Percentiles rank a stretch among this genome's conserved stretches.
phyloP scores from a whole-genome alignment of 2,797 vertebrate genomes.

The Orestias chungarensis region DNA sequence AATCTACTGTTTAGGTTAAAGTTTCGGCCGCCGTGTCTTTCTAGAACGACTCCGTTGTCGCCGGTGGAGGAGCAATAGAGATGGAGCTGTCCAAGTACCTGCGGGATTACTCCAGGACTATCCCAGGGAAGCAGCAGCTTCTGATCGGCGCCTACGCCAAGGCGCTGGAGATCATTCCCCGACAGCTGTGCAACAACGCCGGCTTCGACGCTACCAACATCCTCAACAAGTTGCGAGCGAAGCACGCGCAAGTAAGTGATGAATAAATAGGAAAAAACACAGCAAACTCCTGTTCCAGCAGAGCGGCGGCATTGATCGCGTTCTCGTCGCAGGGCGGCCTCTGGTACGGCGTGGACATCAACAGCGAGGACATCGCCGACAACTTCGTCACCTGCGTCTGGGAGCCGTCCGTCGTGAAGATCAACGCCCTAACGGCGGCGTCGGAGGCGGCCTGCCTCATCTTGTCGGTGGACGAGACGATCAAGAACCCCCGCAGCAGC shows the following conservation, averaged over 20 bases:
- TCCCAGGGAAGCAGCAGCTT: conserved; percentile 97
- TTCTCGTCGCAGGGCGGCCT: conserved; percentile 82
- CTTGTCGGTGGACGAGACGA: conserved; percentile 95
- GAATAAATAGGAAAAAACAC: too few relatives aligned
- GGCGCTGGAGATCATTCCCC: conserved; percentile 94
- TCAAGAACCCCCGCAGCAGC: conserved; percentile 92
- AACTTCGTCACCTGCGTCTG: conserved; percentile 92
- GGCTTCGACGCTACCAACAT: conserved; percentile 99
- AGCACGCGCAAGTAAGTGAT: conserved; percentile 97
- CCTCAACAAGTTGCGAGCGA: conserved; percentile 95
- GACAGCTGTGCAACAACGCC: conserved; percentile 97
- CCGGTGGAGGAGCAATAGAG: conserved; percentile 95
- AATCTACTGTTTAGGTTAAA: background rate
- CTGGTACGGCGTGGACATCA: conserved; percentile 96
- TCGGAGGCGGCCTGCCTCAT: conserved; percentile 96
- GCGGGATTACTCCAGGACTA: conserved; percentile 94
- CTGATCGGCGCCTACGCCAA: conserved; percentile 96
- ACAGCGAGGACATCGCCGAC: conserved; percentile 94
- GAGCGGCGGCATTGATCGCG: background rate
- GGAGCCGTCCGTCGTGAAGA: conserved; percentile 93
- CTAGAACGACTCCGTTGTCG: conserved; percentile 95
- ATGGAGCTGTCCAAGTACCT: conserved; percentile 98
- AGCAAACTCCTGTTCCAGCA: too few relatives aligned
- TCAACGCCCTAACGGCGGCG: conserved; percentile 93
- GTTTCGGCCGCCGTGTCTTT: background rate